Evolutionary conservation across 2,113 vertebrate genomes (phyloP).

Genomic region (Rutilus rutilus): DNA sequence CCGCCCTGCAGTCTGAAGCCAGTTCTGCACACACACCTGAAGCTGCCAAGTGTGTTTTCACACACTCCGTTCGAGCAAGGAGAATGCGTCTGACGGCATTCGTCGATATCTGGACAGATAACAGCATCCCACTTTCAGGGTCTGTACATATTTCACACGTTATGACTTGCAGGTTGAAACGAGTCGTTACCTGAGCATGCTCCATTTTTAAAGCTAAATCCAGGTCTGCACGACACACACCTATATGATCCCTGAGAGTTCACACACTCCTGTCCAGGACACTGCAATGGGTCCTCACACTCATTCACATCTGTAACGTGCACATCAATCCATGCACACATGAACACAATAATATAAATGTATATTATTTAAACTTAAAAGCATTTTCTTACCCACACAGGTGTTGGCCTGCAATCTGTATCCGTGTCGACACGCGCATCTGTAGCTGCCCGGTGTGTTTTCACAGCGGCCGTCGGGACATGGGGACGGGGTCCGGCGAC

Average conservation of each 20-base stretch:
- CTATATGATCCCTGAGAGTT: conserved; percentile 77
- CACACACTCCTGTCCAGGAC: conserved; percentile 77
- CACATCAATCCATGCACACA: neutral
- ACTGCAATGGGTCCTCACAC: conserved; percentile 68
- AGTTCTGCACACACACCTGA: conserved; percentile 77
- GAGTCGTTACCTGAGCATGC: conserved; percentile 72
- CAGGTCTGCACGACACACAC: conserved; percentile 72
- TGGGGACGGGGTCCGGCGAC: conserved; percentile 66
- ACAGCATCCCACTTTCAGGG: neutral
- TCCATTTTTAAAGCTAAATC: conserved; percentile 68
- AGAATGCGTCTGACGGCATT: conserved; percentile 70
- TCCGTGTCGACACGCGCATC: conserved; percentile 71
- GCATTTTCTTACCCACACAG: conserved; percentile 51
- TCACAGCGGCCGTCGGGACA: conserved; percentile 82
- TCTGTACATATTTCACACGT: neutral
- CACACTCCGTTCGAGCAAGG: conserved; percentile 75
- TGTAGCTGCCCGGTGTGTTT: conserved; percentile 82
- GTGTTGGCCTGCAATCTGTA: conserved; percentile 50
- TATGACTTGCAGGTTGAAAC: neutral
- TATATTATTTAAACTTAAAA: neutral
- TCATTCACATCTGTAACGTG: conserved; percentile 34
- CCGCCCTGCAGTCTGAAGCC: conserved; percentile 74
- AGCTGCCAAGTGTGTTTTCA: conserved; percentile 77
- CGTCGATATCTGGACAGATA: conserved; percentile 60
- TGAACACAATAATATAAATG: neutral